phyloP scores from a whole-genome alignment of 2,797 vertebrate genomes.

The Peromyscus eremicus region DNA sequence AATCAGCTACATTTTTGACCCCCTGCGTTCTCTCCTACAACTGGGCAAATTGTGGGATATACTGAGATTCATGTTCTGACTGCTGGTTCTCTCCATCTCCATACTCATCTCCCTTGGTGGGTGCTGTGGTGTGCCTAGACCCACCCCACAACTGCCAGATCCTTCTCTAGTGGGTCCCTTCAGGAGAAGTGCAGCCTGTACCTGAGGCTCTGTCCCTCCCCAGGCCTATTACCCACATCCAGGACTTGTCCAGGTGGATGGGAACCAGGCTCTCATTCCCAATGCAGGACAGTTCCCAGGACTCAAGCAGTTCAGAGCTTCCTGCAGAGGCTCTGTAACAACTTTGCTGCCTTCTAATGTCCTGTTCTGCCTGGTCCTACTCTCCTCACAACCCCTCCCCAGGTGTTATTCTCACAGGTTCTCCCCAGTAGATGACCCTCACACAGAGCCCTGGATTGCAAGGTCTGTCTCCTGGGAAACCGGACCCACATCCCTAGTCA shows the following conservation, averaged over 20 bases:
- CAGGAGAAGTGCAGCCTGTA: neutral
- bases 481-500: slow-evolving; percentile 13
- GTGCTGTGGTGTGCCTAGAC: neutral
- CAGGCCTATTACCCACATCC: neutral
- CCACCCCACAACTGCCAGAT: neutral
- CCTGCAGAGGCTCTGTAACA: neutral
- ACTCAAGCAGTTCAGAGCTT: neutral
- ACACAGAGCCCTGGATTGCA: neutral
- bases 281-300: neutral
- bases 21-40: neutral
- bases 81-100: neutral
- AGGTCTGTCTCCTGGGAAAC: slow-evolving; percentile 42
- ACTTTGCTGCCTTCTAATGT: neutral
- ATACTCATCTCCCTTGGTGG: neutral
- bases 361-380: neutral
- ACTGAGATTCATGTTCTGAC: neutral
- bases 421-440: neutral
- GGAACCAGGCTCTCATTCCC: neutral
- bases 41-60: neutral
- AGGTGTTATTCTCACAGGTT: neutral
- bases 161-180: neutral
- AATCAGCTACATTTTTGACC: neutral
- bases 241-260: neutral
- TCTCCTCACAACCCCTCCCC: neutral
- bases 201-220: neutral